Percentiles rank a stretch among this genome's conserved stretches.
Evolutionary conservation across 2,797 vertebrate species (phyloP).

Genomic region (Sarcophilus harrisii): DNA sequence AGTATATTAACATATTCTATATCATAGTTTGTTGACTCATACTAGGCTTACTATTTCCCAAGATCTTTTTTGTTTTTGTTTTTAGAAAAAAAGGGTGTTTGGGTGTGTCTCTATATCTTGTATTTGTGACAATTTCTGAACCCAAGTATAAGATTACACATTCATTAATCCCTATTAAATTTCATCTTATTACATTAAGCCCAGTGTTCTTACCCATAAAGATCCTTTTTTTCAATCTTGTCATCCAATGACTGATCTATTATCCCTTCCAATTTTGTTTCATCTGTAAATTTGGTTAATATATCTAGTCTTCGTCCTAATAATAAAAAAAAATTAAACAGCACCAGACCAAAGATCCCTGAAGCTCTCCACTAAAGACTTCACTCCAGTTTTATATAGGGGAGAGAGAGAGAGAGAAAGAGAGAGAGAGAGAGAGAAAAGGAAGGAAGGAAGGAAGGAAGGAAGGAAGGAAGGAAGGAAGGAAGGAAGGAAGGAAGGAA

Average conservation of each 20-base stretch:
- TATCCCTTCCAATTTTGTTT: background rate
- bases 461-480: too few species aligned
- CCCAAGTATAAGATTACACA: background rate
- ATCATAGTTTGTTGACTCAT: background rate
- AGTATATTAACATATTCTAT: background rate
- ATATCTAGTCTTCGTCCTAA: background rate
- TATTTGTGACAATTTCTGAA: background rate
- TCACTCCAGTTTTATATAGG: background rate
- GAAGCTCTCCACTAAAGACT: background rate
- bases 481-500: too few species aligned
- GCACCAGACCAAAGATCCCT: background rate
- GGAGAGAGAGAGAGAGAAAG: too few species aligned
- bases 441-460: too few species aligned
- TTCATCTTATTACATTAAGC: background rate
- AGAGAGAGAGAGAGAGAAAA: too few species aligned
- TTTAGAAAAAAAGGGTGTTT: too few species aligned
- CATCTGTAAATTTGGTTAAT: background rate
- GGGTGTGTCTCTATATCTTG: background rate
- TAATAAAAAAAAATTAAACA: background rate
- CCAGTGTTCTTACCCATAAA: background rate
- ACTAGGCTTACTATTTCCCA: too few species aligned
- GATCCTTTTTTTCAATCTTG: background rate
- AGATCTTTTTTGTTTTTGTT: too few species aligned
- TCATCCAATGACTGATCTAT: background rate
- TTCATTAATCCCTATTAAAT: background rate